Conservation (phyloP, 2,797 vertebrate species). For the Sebastes matsubarae region DNA sequence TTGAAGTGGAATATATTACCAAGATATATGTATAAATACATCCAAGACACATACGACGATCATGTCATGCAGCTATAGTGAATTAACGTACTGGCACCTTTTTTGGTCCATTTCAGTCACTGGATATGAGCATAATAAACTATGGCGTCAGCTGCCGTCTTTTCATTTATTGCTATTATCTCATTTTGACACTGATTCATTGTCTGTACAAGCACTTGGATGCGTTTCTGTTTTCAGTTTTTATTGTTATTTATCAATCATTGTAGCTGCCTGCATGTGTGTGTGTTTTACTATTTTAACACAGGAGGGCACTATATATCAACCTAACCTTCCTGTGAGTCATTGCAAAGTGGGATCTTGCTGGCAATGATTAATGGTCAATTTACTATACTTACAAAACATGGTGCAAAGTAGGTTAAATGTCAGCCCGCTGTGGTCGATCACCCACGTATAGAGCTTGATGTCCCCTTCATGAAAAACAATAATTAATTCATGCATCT, state of each 20-base stretch:
- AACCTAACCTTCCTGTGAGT: conserved; percentile 3
- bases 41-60: too few species aligned
- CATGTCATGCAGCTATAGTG: too few species aligned
- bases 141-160: neutral
- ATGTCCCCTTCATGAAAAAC: neutral
- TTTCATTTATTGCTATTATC: neutral
- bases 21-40: too few species aligned
- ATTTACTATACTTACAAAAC: neutral
- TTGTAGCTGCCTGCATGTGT: neutral
- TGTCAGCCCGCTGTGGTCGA: neutral
- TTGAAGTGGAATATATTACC: too few species aligned
- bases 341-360: neutral
- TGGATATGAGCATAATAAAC: neutral
- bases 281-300: conserved; percentile 29
- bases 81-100: too few species aligned
- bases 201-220: neutral
- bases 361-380: neutral
- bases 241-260: neutral
- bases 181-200: neutral
- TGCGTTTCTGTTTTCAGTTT: neutral
- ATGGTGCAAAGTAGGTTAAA: neutral
- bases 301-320: conserved; percentile 63
- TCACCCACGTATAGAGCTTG: neutral
- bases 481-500: neutral
- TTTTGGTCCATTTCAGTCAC: too few species aligned